Percentiles rank a stretch among this genome's conserved stretches.
These are phyloP conservation scores for Rutpela maculata DNA, from an alignment of 2,888 invertebrate genomes.

Conservation along the genomic window DNA sequence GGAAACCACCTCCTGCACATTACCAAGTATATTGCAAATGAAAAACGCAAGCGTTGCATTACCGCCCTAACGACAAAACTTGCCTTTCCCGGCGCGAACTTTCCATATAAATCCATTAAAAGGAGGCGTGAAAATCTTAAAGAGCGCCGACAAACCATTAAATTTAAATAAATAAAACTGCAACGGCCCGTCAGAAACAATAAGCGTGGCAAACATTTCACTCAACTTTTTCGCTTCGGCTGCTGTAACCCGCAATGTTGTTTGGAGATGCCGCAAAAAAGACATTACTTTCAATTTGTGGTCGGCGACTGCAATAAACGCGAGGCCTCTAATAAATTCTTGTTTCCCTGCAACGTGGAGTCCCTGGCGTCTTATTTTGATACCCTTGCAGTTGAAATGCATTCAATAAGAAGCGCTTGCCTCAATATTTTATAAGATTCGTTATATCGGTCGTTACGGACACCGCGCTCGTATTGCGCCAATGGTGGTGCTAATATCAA, in stretches of 20 bases:
- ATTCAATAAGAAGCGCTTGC: conserved; percentile 46
- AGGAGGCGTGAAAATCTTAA: conserved; percentile 49
- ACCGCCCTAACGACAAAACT: conserved; percentile 21
- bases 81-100: conserved; percentile 39
- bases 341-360: conserved; percentile 54
- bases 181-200: conserved; percentile 65
- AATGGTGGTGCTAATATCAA: not conserved
- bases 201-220: conserved; percentile 64
- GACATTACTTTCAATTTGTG: conserved; percentile 71
- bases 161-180: conserved; percentile 67
- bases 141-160: conserved; percentile 59
- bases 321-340: conserved; percentile 65
- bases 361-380: conserved; percentile 55
- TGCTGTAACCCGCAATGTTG: not conserved
- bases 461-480: not conserved
- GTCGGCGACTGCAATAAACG: conserved; percentile 66
- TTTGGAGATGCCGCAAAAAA: conserved; percentile 46
- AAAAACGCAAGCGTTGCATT: conserved; percentile 24
- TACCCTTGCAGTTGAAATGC: conserved; percentile 45
- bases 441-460: conserved; percentile 7
- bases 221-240: conserved; percentile 57
- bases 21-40: conserved; percentile 24
- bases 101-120: conserved; percentile 63
- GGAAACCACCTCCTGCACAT: conserved; percentile 34
- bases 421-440: conserved; percentile 28